phyloP scores from a whole-genome alignment of 2,888 invertebrate species.

The Drosophila paracracens region DNA sequence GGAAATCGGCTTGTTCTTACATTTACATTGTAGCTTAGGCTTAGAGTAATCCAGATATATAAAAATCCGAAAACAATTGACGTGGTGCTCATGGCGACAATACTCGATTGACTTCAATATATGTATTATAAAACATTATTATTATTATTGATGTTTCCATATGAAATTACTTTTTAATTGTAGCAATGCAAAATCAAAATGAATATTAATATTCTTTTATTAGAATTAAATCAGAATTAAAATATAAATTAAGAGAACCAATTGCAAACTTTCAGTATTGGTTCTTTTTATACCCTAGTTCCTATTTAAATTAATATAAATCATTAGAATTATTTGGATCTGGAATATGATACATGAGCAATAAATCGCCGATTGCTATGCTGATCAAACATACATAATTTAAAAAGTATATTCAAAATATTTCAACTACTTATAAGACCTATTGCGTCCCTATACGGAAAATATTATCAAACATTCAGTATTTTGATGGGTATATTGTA shows the following conservation, averaged over 20 bases:
- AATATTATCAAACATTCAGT: neutral
- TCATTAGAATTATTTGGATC: neutral
- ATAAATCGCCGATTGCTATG: neutral
- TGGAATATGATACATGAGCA: neutral
- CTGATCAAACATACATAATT: neutral
- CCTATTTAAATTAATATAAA: neutral
- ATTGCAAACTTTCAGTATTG: too few species aligned
- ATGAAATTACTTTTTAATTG: neutral
- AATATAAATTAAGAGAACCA: too few species aligned
- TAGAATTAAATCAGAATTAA: too few species aligned
- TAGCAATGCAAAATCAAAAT: neutral
- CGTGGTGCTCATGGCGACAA: neutral
- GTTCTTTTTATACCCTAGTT: neutral
- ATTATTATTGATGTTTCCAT: neutral
- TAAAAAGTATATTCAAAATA: too few species aligned
- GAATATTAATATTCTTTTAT: too few species aligned
- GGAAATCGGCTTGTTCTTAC: neutral
- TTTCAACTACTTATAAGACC: too few species aligned
- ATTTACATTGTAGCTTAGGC: neutral
- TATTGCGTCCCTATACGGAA: too few species aligned
- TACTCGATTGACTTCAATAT: neutral
- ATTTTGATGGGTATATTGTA: too few species aligned
- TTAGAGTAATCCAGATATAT: neutral
- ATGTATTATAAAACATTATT: neutral
- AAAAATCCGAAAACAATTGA: neutral